phyloP scores from a whole-genome alignment of 2,797 vertebrate species.

The Syngnathus rostellatus region DNA sequence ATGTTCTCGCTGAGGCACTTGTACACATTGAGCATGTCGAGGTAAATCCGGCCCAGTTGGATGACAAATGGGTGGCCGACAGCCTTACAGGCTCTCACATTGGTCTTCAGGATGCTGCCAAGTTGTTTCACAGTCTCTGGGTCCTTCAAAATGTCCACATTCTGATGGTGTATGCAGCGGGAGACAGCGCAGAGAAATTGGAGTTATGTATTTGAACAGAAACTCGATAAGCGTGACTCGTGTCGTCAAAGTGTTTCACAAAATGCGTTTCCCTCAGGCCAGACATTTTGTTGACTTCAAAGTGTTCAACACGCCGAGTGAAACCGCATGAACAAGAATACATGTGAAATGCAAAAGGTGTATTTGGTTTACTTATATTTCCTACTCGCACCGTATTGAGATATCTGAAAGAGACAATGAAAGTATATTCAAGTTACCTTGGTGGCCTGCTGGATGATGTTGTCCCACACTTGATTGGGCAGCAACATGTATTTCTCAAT shows the following conservation, averaged over 20 bases:
- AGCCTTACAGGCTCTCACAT: constrained; percentile 94
- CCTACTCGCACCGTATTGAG: neutral
- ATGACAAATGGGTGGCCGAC: constrained; percentile 98
- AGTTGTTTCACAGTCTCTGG: constrained; percentile 97
- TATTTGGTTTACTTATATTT: neutral
- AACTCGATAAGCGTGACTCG: neutral
- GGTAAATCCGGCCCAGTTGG: constrained; percentile 96
- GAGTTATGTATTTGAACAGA: neutral
- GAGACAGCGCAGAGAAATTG: neutral
- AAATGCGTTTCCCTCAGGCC: neutral
- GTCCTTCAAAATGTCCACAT: constrained; percentile 98
- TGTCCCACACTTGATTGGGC: constrained; percentile 99
- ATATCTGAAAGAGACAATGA: neutral
- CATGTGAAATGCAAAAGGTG: neutral
- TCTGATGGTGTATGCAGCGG: constrained; percentile 59
- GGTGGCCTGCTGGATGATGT: constrained; percentile 98
- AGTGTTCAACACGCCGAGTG: neutral
- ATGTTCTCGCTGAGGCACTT: constrained; percentile 99
- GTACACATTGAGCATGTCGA: constrained; percentile 99
- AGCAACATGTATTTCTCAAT: constrained; percentile 99
- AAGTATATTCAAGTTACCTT: constrained; percentile 73
- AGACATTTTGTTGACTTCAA: neutral
- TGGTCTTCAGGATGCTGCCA: constrained; percentile 97
- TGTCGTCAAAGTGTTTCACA: neutral
- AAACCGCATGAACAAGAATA: too few relatives aligned